Evolutionary conservation across 1,140 invertebrate species (phyloP), one percentile per base, ranked within the genome.

Genomic region (Cotesia typhae): DNA sequence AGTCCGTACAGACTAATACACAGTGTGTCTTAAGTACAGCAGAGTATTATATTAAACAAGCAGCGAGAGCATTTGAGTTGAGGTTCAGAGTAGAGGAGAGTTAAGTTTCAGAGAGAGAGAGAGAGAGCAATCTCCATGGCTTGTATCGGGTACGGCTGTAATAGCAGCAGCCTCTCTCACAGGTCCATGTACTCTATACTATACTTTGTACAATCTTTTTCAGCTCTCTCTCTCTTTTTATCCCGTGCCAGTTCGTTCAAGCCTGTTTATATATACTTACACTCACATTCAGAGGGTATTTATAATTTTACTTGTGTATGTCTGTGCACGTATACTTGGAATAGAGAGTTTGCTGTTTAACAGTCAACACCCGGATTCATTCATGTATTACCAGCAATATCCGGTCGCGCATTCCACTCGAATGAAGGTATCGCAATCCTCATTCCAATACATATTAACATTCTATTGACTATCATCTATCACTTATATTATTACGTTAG

Each of bases 351-450:
- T 47, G 41, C 41, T 47, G 41, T 47, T 47, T 7, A 47, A 47
- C 41, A 47, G 41, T 47, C 41, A 47, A 47, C 41, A 47, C 6
- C 61, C 64, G 38, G 41, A 66, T 66, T 66, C 64, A 66, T 66
- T 66, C 64, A 66, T 66, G 64, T 47, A 41, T 47, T 17, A 66
- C 38, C 14, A 20, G 20, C 17, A 66, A 51, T 37, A 52, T 66
- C 64, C 64, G 64, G 64, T 35, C 41, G 37, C 41, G 20, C 38
- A 66, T 66, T 66, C 64, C 64, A 52, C 3, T 4, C n/a, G n/a
- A 66, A 66, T 52, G 14, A 51, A 66, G 20, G 64, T 36, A 65
- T 52, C 36, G 10, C 17, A 55, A 55, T 55, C 5, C 53, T 14
- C 12, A 55, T 55, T 55, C 12, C 17, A 14, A 14, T 55, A 14